phyloP scores from a whole-genome alignment of 2,888 invertebrate species.

The Oligia fasciuncula region DNA sequence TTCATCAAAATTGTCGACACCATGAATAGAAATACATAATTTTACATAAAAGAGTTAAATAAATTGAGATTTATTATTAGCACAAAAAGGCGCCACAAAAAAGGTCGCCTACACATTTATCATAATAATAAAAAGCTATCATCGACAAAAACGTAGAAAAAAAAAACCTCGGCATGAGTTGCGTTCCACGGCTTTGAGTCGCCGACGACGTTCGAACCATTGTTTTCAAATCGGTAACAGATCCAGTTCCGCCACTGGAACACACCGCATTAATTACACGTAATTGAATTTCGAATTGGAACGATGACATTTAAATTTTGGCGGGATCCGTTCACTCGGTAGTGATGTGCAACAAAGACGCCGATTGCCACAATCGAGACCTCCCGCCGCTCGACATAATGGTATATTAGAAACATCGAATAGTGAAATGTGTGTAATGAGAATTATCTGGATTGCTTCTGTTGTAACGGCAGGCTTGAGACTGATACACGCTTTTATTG shows the following conservation, averaged over 20 bases:
- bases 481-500: constrained; percentile 83
- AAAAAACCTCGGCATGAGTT: constrained; percentile 77
- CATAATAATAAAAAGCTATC: constrained; percentile 71
- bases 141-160: constrained; percentile 73
- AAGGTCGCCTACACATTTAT: constrained; percentile 67
- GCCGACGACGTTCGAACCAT: constrained; percentile 79
- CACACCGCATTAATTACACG: constrained; percentile 90
- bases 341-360: constrained; percentile 88
- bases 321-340: constrained; percentile 83
- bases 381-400: constrained; percentile 87
- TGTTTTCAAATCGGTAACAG: constrained; percentile 87
- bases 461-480: constrained; percentile 85
- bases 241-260: constrained; percentile 85
- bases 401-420: constrained; percentile 85
- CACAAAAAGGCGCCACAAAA: constrained; percentile 57
- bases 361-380: constrained; percentile 84
- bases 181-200: constrained; percentile 80
- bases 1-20: constrained; percentile 45
- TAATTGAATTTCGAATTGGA: constrained; percentile 92
- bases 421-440: constrained; percentile 89
- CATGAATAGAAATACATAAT: constrained; percentile 47
- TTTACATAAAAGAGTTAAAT: constrained; percentile 54
- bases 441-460: constrained; percentile 89
- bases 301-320: constrained; percentile 91
- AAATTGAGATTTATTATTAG: constrained; percentile 63